Base-by-base conservation (phyloP, 2,113 vertebrate genomes). In the Bucco capensis region DNA sequence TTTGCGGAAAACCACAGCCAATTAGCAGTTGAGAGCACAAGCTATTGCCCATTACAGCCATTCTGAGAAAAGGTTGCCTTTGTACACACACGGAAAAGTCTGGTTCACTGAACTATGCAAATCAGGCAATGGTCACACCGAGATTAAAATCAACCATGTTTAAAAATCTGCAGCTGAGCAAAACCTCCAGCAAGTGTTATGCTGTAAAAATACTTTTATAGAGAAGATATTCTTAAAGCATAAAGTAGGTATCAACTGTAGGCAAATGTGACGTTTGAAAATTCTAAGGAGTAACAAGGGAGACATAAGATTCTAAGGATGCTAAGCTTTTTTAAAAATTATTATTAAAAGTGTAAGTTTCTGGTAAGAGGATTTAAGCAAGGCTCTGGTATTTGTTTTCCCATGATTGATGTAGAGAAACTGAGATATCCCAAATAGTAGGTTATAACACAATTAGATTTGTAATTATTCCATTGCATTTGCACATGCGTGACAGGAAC, bases 1-100 rank as follows among this genome's bases (percentile, higher is more conserved):
- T 91, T 77, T 27, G 89, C 89, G 85, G 89, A 89, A 91, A 95
- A 83, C 18, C 18, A 35, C 67, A 89, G 17, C 28, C 58, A 80
- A 76, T 89, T 95, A 87, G 69, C 71, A 77, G 60, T 74, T 88
- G 72, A 91, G 66, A 92, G 75, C 31, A 49, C 67, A 91, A 88
- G 67, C 27, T 91, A 87, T 91, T 69, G 91, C 58, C 67, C 85
- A 93, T 94, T 89, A 85, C 1, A 86, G 16, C n/a, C 42, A 28
- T 74, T 77, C 72, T 89, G 77, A 77, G 38, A 77, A 66, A 22
- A 86, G 23, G 50, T 10, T 62, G 33, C 25, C 28, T 53, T 27
- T 46, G 51, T 46, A 70, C 21, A 27, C 40, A 40, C 8, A 50
- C 38, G 42, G 60, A 82, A 80, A 61, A 89, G 33, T 80, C 28